Evolutionary conservation across 2,888 invertebrate genomes (phyloP).

Genomic region (Synergus laeviventris): DNA sequence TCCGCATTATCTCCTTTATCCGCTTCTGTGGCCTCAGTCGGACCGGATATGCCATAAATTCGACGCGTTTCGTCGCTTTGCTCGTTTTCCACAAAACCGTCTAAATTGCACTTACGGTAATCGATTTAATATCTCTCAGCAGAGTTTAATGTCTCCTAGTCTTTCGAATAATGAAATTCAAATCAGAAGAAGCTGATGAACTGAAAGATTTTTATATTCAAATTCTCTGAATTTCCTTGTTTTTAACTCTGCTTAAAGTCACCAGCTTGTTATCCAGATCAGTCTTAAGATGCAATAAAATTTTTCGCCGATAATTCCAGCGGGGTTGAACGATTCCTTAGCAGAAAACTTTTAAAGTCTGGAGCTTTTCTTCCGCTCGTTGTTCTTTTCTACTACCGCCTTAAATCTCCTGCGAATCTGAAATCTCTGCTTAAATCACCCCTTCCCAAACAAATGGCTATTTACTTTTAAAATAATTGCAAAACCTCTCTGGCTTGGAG

Average conservation of each 20-base stretch:
- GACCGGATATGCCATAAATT: constrained; percentile 36
- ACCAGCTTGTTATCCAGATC: constrained; percentile 57
- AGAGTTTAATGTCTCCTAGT: constrained; percentile 4
- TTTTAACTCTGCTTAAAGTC: constrained; percentile 45
- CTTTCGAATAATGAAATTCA: background rate
- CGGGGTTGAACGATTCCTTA: constrained; percentile 54
- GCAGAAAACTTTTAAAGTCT: constrained; percentile 52
- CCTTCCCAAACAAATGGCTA: background rate
- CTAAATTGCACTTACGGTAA: constrained; percentile 36
- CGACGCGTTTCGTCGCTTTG: constrained; percentile 22
- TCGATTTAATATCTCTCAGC: constrained; percentile 36
- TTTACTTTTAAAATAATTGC: constrained; percentile 26
- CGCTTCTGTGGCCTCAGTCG: constrained; percentile 37
- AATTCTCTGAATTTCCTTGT: constrained; percentile 38
- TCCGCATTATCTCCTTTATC: constrained; percentile 51
- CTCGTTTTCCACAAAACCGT: constrained; percentile 23
- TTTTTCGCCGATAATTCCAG: constrained; percentile 58
- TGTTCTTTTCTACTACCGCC: background rate
- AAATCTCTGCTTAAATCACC: constrained; percentile 13
- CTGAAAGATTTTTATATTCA: constrained; percentile 35
- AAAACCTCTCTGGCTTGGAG: background rate
- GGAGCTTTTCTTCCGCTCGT: constrained; percentile 45
- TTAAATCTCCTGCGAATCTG: background rate
- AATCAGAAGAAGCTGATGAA: constrained; percentile 7
- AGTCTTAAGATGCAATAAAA: constrained; percentile 59